Conservation (phyloP, 2,888 invertebrate species). For the Euzophera pinguis region DNA sequence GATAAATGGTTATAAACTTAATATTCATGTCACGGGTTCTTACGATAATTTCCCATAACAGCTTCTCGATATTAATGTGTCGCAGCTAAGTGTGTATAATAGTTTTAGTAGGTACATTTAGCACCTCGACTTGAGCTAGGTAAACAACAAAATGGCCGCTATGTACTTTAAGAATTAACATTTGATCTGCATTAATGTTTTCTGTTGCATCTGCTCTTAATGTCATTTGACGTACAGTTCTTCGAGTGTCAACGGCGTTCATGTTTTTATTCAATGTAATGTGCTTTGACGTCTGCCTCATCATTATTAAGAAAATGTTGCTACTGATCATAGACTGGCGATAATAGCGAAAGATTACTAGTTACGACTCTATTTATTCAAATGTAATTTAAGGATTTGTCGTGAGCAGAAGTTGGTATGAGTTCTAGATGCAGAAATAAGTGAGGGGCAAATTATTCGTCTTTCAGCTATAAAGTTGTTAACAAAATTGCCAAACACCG, state of each 20-base stretch:
- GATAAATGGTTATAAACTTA: too few relatives aligned
- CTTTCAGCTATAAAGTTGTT: conserved; percentile 50
- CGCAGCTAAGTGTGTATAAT: conserved; percentile 26
- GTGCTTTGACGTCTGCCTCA: neutral
- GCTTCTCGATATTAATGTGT: conserved; percentile 35
- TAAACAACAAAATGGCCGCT: conserved; percentile 10
- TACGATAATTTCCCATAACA: conserved; percentile 32
- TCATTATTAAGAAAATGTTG: neutral
- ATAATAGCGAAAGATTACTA: neutral
- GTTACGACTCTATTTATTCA: neutral
- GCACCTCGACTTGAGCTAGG: conserved; percentile 12
- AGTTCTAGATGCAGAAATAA: too few relatives aligned
- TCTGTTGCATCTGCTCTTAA: conserved; percentile 23
- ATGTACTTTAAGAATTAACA: conserved; percentile 12
- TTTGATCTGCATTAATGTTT: conserved; percentile 21
- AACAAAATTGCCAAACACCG: conserved; percentile 39
- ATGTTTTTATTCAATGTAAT: neutral
- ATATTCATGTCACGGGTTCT: conserved; percentile 34
- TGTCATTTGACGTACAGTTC: conserved; percentile 9
- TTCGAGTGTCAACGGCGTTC: neutral
- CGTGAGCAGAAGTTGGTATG: too few relatives aligned
- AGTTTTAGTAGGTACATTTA: conserved; percentile 24
- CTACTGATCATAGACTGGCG: neutral
- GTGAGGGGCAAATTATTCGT: conserved; percentile 17
- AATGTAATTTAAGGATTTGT: neutral